These are phyloP conservation scores for Eulithis testata DNA, from an alignment of 2,888 invertebrate species.

Conservation along the genomic window DNA sequence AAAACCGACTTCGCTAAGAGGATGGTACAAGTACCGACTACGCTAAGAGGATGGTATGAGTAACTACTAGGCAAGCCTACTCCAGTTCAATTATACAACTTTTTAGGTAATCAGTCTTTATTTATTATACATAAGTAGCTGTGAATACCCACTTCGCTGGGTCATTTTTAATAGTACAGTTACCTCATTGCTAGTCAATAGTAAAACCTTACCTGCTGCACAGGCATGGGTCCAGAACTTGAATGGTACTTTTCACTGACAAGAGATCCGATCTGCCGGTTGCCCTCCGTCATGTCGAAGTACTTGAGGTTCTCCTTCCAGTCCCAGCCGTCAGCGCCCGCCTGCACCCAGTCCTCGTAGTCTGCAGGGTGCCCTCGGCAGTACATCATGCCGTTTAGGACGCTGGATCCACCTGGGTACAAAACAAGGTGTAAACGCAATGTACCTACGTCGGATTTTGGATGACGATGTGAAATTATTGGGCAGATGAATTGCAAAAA, in stretches of 20 bases:
- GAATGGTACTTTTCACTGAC: constrained; percentile 84
- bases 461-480: no score
- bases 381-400: constrained; percentile 94
- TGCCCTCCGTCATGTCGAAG: constrained; percentile 87
- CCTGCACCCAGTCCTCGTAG: constrained; percentile 88
- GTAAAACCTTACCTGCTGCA: constrained; percentile 64
- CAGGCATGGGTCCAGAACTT: constrained; percentile 82
- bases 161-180: no score
- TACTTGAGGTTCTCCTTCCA: constrained; percentile 88
- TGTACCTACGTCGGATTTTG: no score
- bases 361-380: constrained; percentile 89
- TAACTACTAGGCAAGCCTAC: no score
- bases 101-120: no score
- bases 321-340: constrained; percentile 89
- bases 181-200: not conserved
- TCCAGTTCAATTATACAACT: no score
- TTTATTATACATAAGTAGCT: no score
- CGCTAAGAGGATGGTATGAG: no score
- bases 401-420: constrained; percentile 85
- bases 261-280: constrained; percentile 81
- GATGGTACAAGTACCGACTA: no score
- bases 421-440: not conserved
- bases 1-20: no score
- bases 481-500: no score
- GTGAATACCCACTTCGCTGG: no score